Base-by-base conservation (phyloP, 2,888 invertebrate species). In the Capitulum mitella region DNA sequence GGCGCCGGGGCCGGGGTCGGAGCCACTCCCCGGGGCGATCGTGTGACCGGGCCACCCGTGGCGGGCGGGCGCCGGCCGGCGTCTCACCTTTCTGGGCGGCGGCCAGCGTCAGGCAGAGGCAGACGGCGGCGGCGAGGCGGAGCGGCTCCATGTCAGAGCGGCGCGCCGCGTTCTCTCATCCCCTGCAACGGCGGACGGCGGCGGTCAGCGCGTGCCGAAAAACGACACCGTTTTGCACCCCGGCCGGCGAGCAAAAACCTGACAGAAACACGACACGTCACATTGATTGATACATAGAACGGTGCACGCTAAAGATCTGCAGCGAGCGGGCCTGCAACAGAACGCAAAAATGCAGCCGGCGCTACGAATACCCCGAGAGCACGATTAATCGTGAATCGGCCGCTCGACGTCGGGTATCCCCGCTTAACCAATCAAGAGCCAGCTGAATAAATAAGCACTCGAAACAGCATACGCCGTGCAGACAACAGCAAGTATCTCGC, bases 391-490 rank as follows among this genome's bases (percentile, higher is more conserved):
- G 58, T n/a, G 29, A 58, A 58, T 12, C 58, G 51, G 51, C 51
- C 19, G 48, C 51, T 10, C 29, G 58, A 10, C 58, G 29, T 58
- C 1, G n/a, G 2, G 58, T 29, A 10, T 58, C 58, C n/a, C 58
- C 58, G 29, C 58, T 58, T 58, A 58, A 58, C n/a, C 58, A 58
- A 58, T 58, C 58, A 58, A n/a, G n/a, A n/a, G n/a, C n/a, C n/a
- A 6, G 58, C 58, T n/a, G 58, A n/a, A 58, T 58, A 58, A 58
- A 58, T 58, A 58, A 58, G 58, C 58, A 58, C n/a, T 12, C 10
- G n/a, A 29, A 10, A 1, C 58, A n/a, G 58, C 6, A 10, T 29
- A 29, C 10, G 10, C n/a, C 6, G 58, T n/a, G 58, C 29, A 10
- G 58, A 58, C 58, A 58, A 29, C 58, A 12, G 10, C n/a, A 3